Conservation (phyloP, 2,797 vertebrate species). For the Anniella stebbinsi region DNA sequence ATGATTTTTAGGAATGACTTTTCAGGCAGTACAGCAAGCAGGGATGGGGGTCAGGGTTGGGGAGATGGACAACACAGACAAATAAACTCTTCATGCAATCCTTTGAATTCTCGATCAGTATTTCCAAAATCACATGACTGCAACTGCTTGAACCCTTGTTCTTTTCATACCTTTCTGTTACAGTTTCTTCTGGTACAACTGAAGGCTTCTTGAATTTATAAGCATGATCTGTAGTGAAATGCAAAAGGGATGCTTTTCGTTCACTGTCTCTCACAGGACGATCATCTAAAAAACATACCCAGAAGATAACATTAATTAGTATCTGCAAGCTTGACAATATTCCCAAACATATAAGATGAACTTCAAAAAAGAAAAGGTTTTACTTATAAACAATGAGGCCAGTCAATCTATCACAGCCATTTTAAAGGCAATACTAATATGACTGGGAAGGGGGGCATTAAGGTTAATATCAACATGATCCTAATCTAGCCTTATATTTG, state of each 20-base stretch:
- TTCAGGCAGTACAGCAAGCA: not conserved
- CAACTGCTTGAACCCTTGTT: not conserved
- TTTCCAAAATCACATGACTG: not conserved
- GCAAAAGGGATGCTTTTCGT: constrained; percentile 80
- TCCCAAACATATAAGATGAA: not conserved
- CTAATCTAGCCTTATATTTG: not conserved
- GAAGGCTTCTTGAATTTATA: constrained; percentile 66
- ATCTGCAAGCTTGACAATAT: not conserved
- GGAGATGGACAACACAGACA: not conserved
- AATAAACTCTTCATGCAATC: not conserved
- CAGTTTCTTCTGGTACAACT: not conserved
- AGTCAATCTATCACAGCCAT: not conserved
- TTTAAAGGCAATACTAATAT: not conserved
- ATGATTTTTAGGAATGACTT: not conserved
- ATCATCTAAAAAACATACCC: constrained; percentile 74
- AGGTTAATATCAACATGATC: not conserved
- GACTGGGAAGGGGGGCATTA: not conserved
- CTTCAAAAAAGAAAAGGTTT: not conserved
- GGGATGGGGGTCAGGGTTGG: no score
- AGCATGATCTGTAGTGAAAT: constrained; percentile 77
- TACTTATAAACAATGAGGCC: not conserved
- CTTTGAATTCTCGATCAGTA: not conserved
- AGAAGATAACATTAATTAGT: not conserved
- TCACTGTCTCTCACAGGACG: constrained; percentile 81
- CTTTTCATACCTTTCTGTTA: constrained; percentile 47